Evolutionary conservation across 1,140 invertebrate genomes (phyloP), one percentile per base, ranked within the genome.

Genomic region (Habropoda laboriosa): DNA sequence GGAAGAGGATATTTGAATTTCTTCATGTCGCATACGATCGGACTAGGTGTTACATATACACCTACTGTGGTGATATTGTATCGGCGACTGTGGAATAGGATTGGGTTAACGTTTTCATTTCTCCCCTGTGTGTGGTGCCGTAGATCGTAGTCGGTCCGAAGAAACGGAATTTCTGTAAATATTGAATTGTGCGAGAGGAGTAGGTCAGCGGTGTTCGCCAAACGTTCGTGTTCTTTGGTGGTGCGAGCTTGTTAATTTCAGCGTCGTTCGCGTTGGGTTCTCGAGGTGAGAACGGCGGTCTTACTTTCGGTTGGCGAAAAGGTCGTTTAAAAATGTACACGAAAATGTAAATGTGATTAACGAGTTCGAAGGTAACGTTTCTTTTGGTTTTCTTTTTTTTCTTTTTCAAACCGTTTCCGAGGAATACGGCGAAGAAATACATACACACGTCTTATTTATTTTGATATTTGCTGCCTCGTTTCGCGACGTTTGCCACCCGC

Each of bases 21-120:
- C 53, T 67, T 35, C 38, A 83, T 70, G 64, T 85, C 71, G 55
- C 76, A 70, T 67, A 78, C 70, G 81, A 83, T 83, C 67, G 45
- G 30, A 30, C 71, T 71, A 35, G 45, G n/a, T 55, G 57, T 73
- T 45, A 16, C 45, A 4, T 12, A 10, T n/a, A 40, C n/a, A n/a
- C n/a, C n/a, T 5, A 30, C 16, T 30, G 5, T 16, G 16, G 16
- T 8, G 24, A 63, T 78, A 70, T 60, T 70, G 67, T 72, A 55
- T 72, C 45, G 49, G 47, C 18, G 68, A 13, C 72, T 27, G n/a
- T n/a, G 18, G 57, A 40, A 4, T 8, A 4, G 21, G 21, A 57
- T 42, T 32, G 53, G n/a, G 16, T 71, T 71, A 40, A 68, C 38
- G 35, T 51, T 35, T 32, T 45, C 51, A 2, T 40, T 35, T 32